Evolutionary conservation across 2,113 vertebrate genomes (phyloP).

Genomic region (Ctenodactylus gundi): DNA sequence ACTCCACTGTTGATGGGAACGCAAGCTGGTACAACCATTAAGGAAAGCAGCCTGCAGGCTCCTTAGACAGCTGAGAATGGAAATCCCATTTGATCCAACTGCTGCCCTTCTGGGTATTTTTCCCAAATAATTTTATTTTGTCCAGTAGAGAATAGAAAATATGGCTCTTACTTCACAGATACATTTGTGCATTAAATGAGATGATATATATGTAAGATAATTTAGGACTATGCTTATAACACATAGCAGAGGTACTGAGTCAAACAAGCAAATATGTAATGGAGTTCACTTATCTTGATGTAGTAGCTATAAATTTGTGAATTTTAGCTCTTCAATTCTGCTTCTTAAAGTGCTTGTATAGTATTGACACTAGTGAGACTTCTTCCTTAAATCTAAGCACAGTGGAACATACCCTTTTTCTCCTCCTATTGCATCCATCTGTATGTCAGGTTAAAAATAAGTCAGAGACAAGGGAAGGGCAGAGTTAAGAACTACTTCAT

Average conservation of each 20-base stretch:
- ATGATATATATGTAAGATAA: not conserved
- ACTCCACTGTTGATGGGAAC: too few species aligned
- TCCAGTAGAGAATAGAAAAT: not conserved
- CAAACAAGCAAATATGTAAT: not conserved
- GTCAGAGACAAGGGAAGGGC: rapidly evolving
- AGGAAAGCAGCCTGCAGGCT: too few species aligned
- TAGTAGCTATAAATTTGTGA: not conserved
- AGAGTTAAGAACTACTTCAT: not conserved
- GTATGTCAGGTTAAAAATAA: not conserved
- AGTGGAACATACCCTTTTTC: not conserved
- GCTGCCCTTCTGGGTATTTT: too few species aligned
- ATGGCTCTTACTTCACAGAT: not conserved
- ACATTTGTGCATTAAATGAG: not conserved
- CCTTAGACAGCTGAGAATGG: too few species aligned
- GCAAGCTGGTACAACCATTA: too few species aligned
- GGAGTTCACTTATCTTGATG: not conserved
- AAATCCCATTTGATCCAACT: too few species aligned
- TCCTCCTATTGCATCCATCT: not conserved
- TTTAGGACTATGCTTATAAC: not conserved
- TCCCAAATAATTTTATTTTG: too few species aligned
- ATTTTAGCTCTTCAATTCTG: not conserved
- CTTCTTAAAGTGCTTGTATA: not conserved
- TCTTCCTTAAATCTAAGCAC: not conserved
- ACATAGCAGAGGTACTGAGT: not conserved
- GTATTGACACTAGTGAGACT: too few species aligned